Evolutionary conservation across 2,113 vertebrate species (phyloP).

Genomic region (Mola mola): DNA sequence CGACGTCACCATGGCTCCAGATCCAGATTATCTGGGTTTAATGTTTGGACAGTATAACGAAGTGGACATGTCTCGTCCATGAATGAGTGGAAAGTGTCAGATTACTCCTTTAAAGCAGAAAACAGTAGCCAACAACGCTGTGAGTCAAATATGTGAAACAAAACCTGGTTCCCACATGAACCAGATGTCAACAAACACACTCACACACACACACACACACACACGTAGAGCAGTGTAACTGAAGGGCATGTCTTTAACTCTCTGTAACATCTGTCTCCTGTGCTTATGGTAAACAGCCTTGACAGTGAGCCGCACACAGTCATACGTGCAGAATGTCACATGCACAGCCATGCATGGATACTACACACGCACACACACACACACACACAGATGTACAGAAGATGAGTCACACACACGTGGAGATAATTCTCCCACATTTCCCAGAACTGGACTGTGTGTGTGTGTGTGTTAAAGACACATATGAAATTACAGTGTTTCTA

Average conservation of each 20-base stretch:
- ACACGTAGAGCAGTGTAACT: not conserved
- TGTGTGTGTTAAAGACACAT: slow-evolving; percentile 4
- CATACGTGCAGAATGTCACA: no score
- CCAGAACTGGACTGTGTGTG: slow-evolving; percentile 7
- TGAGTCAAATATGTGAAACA: not conserved
- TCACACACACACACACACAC: no score
- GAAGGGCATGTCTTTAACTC: no score
- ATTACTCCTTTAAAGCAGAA: not conserved
- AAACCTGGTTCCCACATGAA: not conserved
- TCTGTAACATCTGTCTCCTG: no score
- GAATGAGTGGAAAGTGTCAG: no score
- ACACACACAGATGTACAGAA: slow-evolving; percentile 39
- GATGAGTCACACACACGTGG: slow-evolving; percentile 47
- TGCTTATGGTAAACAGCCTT: slow-evolving; percentile 59
- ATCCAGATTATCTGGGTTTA: no score
- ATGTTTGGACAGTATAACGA: no score
- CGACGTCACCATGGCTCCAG: no score
- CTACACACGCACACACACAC: slow-evolving; percentile 15
- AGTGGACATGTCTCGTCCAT: no score
- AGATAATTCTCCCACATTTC: slow-evolving; percentile 24
- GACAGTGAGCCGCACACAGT: slow-evolving; percentile 29
- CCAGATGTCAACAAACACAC: no score
- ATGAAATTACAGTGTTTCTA: slow-evolving; percentile 6
- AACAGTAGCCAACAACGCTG: no score
- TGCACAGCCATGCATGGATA: not conserved